Evolutionary conservation across 1,140 invertebrate genomes (phyloP), one percentile per base, ranked within the genome.

Genomic region (Coboldia fuscipes): DNA sequence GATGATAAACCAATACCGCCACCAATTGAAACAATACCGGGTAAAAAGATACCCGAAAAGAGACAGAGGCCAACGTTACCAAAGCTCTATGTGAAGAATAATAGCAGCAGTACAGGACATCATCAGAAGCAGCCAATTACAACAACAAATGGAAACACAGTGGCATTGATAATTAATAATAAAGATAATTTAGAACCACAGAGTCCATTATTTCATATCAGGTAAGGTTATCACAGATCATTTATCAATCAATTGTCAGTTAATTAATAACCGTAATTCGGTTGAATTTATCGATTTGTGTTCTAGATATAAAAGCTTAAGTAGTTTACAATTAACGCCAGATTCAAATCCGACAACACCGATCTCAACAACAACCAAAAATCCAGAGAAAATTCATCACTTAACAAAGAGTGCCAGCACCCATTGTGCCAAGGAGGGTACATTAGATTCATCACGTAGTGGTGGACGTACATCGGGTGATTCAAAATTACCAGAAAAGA

Each of bases 11-110:
- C 82, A 34, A 78, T 83, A 58, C 82, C 83, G 27, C 83, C 83
- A 15, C 82, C 82, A 2, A 83, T 88, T 42, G 82, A 88, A 56
- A 88, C 82, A 0, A 86, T 88, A 47, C 83, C 83, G 0, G 76
- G 75, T 9, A 83, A 81, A 48, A 82, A 79, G 55, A 60, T 70
- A 10, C 47, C 44, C 47, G 65, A 58, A 57, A 69, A 61, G 47
- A 64, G 57, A 43, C 60, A 44, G 54, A 66, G 48, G 44, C 70
- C 53, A 50, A 66, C 57, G 40, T 42, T 70, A 44, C 74, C 75
- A 23, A 81, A 80, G 48, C 57, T 83, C 17, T 81, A 76, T 46
- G 69, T 82, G 35, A 81, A 81, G 51, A 81, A 79, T 50, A 63
- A 58, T 41, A 66, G 68, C 12, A 66, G 10, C 57, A 34, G 34